A percentile compares a stretch with the other conserved stretches of the same genome.
Evolutionary conservation across 2,888 invertebrate genomes (phyloP).

Genomic region (Clitarchus hookeri): DNA sequence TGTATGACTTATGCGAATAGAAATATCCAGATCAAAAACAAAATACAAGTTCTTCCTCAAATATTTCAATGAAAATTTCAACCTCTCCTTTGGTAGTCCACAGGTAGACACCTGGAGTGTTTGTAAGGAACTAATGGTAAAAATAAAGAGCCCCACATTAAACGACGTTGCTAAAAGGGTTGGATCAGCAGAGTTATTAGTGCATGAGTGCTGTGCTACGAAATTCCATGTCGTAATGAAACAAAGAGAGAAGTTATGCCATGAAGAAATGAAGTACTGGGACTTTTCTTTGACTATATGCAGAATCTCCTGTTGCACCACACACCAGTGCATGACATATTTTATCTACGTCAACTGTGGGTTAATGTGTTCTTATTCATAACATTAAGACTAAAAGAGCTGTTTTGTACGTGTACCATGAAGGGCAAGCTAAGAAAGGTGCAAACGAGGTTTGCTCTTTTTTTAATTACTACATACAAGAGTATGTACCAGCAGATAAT

Average conservation of each 20-base stretch:
- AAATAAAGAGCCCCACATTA: background rate
- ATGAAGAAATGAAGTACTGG: background rate
- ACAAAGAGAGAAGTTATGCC: background rate
- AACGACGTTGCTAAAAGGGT: background rate
- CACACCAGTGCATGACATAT: background rate
- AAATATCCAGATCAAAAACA: background rate
- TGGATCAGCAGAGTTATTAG: background rate
- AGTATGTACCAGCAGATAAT: too few relatives aligned
- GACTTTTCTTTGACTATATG: background rate
- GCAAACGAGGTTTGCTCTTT: conserved; percentile 20
- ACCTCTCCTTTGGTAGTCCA: background rate
- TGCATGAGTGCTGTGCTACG: background rate
- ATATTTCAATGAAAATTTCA: conserved; percentile 5
- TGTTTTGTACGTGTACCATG: background rate
- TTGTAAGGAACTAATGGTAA: background rate
- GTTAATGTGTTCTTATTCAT: background rate
- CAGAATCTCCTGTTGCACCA: background rate
- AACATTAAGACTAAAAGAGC: background rate
- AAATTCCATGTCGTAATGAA: background rate
- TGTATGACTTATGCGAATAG: background rate
- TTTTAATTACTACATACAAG: background rate
- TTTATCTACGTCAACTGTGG: background rate
- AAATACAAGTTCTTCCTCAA: background rate
- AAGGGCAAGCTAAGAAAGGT: conserved; percentile 25
- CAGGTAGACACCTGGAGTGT: background rate